Conservation (phyloP, 2,888 invertebrate genomes). For the Andrena haemorrhoa region DNA sequence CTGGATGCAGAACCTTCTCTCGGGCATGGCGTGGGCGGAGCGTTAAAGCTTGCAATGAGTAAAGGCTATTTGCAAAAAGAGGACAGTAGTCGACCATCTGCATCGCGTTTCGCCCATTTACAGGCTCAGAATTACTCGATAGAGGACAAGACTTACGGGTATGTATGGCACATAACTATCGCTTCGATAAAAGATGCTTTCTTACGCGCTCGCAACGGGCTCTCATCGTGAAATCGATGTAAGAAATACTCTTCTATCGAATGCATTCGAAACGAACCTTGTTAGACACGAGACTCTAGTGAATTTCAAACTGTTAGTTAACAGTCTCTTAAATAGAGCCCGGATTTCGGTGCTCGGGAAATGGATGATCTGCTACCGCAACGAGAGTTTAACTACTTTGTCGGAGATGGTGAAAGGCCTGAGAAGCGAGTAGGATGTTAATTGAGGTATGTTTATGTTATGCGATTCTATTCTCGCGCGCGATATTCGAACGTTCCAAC, state of each 20-base stretch:
- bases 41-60: constrained; percentile 94
- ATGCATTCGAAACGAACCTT: constrained; percentile 38
- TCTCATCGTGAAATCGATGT: constrained; percentile 7
- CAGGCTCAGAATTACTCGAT: constrained; percentile 93
- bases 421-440: constrained; percentile 67
- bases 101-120: constrained; percentile 90
- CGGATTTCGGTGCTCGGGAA: constrained; percentile 70
- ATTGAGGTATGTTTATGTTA: constrained; percentile 73
- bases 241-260: constrained; percentile 66
- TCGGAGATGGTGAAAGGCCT: constrained; percentile 65
- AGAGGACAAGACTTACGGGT: constrained; percentile 91
- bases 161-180: constrained; percentile 70
- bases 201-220: constrained; percentile 33
- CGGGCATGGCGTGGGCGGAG: constrained; percentile 96
- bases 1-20: constrained; percentile 97
- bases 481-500: constrained; percentile 20
- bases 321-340: constrained; percentile 70
- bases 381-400: constrained; percentile 68
- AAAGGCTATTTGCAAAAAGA: constrained; percentile 97
- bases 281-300: constrained; percentile 65
- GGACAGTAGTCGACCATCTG: constrained; percentile 90
- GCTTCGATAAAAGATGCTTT: constrained; percentile 62
- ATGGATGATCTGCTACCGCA: constrained; percentile 70
- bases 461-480: constrained; percentile 65
- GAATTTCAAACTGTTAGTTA: constrained; percentile 73